phyloP scores from a whole-genome alignment of 2,113 vertebrate genomes.

The Tricholaema leucomelas region DNA sequence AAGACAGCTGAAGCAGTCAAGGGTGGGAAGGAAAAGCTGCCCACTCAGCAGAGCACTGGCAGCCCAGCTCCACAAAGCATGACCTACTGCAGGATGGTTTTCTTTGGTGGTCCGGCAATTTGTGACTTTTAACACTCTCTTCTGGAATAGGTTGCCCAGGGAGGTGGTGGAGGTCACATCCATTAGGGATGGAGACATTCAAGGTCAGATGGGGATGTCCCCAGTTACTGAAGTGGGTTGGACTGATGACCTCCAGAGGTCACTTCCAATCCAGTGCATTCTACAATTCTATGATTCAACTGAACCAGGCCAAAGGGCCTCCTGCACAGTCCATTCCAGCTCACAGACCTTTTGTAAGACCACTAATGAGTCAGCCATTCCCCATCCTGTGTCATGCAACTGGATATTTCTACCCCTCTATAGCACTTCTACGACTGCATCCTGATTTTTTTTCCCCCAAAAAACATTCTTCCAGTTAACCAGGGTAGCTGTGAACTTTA shows the following conservation, averaged over 20 bases:
- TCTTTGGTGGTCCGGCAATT: neutral
- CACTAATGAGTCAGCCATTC: neutral
- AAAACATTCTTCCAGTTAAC: neutral
- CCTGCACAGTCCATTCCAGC: neutral
- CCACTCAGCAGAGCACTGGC: neutral
- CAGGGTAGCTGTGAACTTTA: neutral
- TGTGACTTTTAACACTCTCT: neutral
- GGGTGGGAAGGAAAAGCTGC: neutral
- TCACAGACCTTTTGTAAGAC: neutral
- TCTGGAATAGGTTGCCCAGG: neutral
- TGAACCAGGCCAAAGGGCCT: neutral
- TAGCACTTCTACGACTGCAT: neutral
- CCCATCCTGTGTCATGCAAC: neutral
- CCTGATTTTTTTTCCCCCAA: too few relatives aligned
- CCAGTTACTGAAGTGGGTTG: too few relatives aligned
- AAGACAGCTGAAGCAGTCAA: accelerated
- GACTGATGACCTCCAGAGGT: too few relatives aligned
- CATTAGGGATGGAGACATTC: too few relatives aligned
- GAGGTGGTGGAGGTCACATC: too few relatives aligned
- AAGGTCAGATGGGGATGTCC: too few relatives aligned
- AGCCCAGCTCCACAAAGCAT: neutral
- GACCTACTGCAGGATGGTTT: neutral
- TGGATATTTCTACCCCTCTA: neutral
- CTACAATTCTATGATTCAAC: neutral
- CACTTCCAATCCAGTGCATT: too few relatives aligned